Conservation (phyloP, 2,888 invertebrate genomes). For the Lysandra bellargus region DNA sequence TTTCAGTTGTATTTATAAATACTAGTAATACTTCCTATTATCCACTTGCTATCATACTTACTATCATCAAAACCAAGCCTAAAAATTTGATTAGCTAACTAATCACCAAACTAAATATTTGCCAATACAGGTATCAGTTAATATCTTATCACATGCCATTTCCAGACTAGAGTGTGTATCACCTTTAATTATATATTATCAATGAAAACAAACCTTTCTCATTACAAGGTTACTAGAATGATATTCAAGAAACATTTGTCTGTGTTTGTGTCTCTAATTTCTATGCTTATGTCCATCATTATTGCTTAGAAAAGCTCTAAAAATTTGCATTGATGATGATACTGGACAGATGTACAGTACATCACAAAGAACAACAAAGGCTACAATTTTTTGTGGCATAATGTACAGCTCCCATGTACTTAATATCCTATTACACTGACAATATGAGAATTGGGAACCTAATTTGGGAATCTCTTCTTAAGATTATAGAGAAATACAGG, state of each 20-base stretch:
- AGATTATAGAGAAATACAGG: background rate
- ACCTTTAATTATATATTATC: background rate
- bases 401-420: no score
- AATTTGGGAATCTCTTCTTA: no score
- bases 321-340: no score
- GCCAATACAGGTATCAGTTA: background rate
- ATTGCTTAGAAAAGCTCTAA: no score
- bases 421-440: no score
- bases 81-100: slow-evolving; percentile 3
- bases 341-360: no score
- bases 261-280: no score
- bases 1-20: background rate
- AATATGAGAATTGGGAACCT: no score
- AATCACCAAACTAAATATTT: slow-evolving; percentile 15
- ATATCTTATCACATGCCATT: background rate
- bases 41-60: background rate
- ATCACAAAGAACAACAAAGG: no score
- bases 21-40: background rate
- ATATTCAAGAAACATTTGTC: no score
- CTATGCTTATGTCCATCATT: no score
- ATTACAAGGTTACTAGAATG: background rate
- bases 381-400: no score
- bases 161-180: background rate
- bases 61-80: background rate
- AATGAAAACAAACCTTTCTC: background rate